Conservation (phyloP, 2,888 invertebrate species). For the Monochamus alternatus region DNA sequence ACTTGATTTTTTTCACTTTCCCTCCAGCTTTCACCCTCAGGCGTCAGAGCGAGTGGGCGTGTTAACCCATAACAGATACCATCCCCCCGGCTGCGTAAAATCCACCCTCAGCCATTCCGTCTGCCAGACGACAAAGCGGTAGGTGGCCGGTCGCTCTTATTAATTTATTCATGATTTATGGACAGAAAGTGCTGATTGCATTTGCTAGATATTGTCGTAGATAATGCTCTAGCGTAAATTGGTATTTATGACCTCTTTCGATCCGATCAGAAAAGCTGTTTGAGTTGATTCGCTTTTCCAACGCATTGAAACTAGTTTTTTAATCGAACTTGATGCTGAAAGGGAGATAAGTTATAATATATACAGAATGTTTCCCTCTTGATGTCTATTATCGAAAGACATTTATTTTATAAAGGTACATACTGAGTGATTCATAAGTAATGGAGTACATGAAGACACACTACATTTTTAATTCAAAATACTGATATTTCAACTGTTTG, state of each 20-base stretch:
- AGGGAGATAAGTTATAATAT: too few relatives aligned
- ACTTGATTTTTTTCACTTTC: neutral
- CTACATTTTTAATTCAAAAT: too few relatives aligned
- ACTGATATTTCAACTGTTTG: too few relatives aligned
- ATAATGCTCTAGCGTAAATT: constrained; percentile 1
- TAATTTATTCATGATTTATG: constrained; percentile 26
- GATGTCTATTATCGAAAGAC: too few relatives aligned
- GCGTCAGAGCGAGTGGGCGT: constrained; percentile 20
- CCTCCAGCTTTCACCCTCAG: neutral
- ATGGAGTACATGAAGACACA: too few relatives aligned
- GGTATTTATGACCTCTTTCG: neutral
- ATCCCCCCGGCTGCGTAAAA: constrained; percentile 23
- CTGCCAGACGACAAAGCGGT: constrained; percentile 23
- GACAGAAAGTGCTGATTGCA: constrained; percentile 14
- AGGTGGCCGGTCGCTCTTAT: constrained; percentile 17
- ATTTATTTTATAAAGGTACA: too few relatives aligned
- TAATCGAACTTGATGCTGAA: too few relatives aligned
- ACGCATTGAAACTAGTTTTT: too few relatives aligned
- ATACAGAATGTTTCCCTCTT: too few relatives aligned
- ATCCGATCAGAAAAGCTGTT: too few relatives aligned
- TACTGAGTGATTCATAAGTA: too few relatives aligned
- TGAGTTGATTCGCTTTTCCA: too few relatives aligned
- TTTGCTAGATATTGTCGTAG: constrained; percentile 3
- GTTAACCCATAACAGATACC: constrained; percentile 16
- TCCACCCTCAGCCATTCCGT: constrained; percentile 12